phyloP scores from a whole-genome alignment of 2,113 vertebrate genomes.

The Eptatretus burgeri region DNA sequence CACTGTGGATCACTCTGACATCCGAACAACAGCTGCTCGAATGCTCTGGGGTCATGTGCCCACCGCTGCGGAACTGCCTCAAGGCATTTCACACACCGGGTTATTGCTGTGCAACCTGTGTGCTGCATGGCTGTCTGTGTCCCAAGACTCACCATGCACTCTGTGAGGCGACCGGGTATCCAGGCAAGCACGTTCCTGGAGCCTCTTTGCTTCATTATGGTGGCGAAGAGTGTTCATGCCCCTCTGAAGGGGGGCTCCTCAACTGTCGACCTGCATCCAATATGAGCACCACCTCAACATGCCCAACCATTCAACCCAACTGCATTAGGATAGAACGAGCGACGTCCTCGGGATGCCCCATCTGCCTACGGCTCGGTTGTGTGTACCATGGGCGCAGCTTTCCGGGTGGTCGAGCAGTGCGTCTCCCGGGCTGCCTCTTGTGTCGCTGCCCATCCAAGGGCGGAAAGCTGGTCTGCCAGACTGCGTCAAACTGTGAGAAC shows the following conservation, averaged over 20 bases:
- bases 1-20: not conserved
- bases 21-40: not conserved
- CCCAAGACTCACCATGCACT: not conserved
- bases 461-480: not conserved
- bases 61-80: not conserved
- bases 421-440: not conserved
- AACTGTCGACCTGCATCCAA: not conserved
- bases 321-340: not conserved
- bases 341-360: not conserved
- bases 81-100: not conserved
- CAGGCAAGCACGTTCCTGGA: not conserved
- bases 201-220: not conserved
- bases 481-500: not conserved
- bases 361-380: conserved; percentile 7
- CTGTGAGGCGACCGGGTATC: not conserved
- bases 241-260: not conserved
- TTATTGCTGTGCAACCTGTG: not conserved
- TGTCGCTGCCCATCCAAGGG: conserved; percentile 5
- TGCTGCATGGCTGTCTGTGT: not conserved
- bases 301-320: not conserved
- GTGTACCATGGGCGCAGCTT: not conserved
- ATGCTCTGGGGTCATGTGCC: not conserved
- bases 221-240: conserved; percentile 8
- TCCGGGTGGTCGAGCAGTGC: conserved; percentile 1
- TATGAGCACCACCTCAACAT: not conserved